Evolutionary conservation across 2,888 invertebrate genomes (phyloP), one percentile per base, ranked within the genome.

Genomic region (Peribatodes rhomboidaria): DNA sequence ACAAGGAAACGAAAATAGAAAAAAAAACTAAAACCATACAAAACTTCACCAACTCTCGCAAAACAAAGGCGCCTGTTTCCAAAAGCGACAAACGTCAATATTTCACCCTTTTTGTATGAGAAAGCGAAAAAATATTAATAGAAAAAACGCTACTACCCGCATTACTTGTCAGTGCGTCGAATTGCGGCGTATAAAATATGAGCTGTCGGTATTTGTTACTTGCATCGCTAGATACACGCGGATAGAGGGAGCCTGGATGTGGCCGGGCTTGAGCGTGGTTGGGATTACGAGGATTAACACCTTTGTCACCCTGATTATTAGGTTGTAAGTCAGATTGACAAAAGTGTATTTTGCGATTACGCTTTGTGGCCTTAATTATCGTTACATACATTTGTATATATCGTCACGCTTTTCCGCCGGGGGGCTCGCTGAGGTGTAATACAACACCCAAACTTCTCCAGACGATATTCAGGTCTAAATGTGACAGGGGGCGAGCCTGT

Each of bases 121-220:
- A 65, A 53, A 52, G 46, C 64, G 71, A 74, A 74, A 74, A 79
- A 77, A 79, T 82, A 82, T 82, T 83, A 81, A 83, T 84, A 83
- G 79, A 80, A 80, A 82, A 79, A 73, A 56, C 68, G 69, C 61
- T 62, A 62, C 66, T 67, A 67, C 65, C 55, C 70, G 68, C 69
- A 67, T 76, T 77, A 76, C 74, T 71, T 74, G 69, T 73, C 72
- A 70, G 72, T 71, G 61, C 72, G 65, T 62, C 64, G 70, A 78
- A 74, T 78, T 81, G 73, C 71, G 70, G 68, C 68, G 80, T 81
- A 84, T 85, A 86, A 87, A 85, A 87, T 87, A 87, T 87, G 82
- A 84, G 77, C 75, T 84, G 87, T 88, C 88, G 80, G 84, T 85
- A 81, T 78, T 73, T 67, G 79, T 87, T 88, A 81, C 75, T 68